Evolutionary conservation across 2,888 invertebrate species (phyloP).

Genomic region (Tenodera sinensis): DNA sequence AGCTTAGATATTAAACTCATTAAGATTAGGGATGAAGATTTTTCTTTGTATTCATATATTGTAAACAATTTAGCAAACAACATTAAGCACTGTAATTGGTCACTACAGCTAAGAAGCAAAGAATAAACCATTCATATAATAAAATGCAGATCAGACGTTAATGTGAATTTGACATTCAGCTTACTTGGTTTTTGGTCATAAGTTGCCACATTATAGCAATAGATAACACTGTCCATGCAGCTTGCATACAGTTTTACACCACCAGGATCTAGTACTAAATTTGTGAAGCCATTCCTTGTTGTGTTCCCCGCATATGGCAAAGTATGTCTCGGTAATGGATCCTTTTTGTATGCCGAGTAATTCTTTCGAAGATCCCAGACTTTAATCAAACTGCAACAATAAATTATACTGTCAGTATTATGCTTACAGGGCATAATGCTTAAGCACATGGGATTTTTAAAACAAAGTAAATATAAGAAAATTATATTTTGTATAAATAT

Average conservation of each 20-base stretch:
- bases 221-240: slow-evolving; percentile 83
- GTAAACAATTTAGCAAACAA: no score
- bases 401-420: not conserved
- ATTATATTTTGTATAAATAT: no score
- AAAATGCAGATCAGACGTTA: no score
- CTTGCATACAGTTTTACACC: slow-evolving; percentile 73
- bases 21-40: no score
- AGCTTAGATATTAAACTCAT: no score
- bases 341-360: slow-evolving; percentile 64
- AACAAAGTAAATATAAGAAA: no score
- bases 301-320: slow-evolving; percentile 73
- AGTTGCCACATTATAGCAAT: slow-evolving; percentile 75
- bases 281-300: slow-evolving; percentile 70
- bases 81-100: no score
- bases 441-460: not conserved
- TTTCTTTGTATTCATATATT: no score
- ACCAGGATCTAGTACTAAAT: slow-evolving; percentile 68
- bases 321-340: slow-evolving; percentile 66
- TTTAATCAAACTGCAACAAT: slow-evolving; percentile 59
- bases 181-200: slow-evolving; percentile 61
- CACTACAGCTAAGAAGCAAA: no score
- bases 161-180: slow-evolving; percentile 30
- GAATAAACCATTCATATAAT: no score
- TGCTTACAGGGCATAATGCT: not conserved
- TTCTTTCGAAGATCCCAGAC: slow-evolving; percentile 84